Evolutionary conservation across 1,140 invertebrate species (phyloP).

Genomic region (Drosophila malerkotliana): DNA sequence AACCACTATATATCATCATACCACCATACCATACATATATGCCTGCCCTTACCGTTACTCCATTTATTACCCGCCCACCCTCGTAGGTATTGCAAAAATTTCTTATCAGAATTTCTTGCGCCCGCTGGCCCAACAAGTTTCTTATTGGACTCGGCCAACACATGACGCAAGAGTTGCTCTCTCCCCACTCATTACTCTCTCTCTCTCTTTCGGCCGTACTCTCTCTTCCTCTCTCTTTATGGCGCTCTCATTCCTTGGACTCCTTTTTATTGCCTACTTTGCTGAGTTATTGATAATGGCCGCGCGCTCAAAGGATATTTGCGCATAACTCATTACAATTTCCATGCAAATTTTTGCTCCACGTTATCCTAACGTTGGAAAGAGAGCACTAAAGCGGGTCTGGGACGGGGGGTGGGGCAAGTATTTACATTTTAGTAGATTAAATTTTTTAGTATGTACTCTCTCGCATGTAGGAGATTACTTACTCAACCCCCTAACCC

Average conservation of each 20-base stretch:
- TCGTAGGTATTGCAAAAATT: conserved; percentile 7
- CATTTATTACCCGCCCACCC: background rate
- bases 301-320: conserved; percentile 37
- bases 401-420: background rate
- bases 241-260: background rate
- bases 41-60: background rate
- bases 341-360: conserved; percentile 69
- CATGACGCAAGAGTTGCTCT: conserved; percentile 35
- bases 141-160: conserved; percentile 59
- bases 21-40: background rate
- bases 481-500: conserved; percentile 5
- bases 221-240: background rate
- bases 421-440: conserved; percentile 77
- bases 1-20: background rate
- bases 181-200: conserved; percentile 1
- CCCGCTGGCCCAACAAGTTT: conserved; percentile 67
- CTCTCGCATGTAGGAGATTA: conserved; percentile 27
- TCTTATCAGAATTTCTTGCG: conserved; percentile 26
- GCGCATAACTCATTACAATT: conserved; percentile 77
- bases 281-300: conserved; percentile 73
- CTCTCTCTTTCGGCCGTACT: background rate
- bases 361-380: conserved; percentile 19
- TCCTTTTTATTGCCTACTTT: conserved; percentile 79
- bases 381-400: background rate
- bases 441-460: conserved; percentile 69